These are phyloP conservation scores for Diarsia brunnea DNA, from an alignment of 2,888 invertebrate species.

Conservation along the genomic window DNA sequence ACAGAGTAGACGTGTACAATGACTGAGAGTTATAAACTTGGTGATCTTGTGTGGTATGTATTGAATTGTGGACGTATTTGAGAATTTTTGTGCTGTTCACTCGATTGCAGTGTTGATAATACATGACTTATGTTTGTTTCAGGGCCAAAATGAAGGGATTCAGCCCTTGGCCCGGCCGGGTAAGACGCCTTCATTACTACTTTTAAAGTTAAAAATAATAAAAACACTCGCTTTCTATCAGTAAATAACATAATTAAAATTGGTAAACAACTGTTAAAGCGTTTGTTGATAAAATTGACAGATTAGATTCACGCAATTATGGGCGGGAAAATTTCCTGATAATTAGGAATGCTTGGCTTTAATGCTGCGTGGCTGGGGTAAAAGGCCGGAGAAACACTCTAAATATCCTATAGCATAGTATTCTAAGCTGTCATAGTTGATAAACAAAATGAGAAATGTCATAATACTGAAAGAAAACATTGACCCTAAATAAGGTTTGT, in stretches of 20 bases:
- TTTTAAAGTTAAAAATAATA: constrained; percentile 55
- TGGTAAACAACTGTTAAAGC: constrained; percentile 52
- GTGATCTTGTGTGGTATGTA: constrained; percentile 90
- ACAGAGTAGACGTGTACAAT: constrained; percentile 78
- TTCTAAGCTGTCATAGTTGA: constrained; percentile 6
- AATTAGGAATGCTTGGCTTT: constrained; percentile 62
- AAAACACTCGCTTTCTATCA: constrained; percentile 30
- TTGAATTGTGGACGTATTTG: constrained; percentile 66
- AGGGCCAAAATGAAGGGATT: constrained; percentile 99
- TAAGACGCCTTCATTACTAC: constrained; percentile 91
- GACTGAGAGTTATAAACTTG: constrained; percentile 88
- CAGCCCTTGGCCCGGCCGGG: constrained; percentile 99
- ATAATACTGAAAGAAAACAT: constrained; percentile 51
- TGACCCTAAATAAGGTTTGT: constrained; percentile 72
- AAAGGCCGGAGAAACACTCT: constrained; percentile 20
- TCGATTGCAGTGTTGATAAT: constrained; percentile 58
- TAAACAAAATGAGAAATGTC: constrained; percentile 40
- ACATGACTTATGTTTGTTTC: constrained; percentile 82
- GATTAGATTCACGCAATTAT: constrained; percentile 60
- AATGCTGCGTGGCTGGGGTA: constrained; percentile 57
- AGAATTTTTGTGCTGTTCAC: constrained; percentile 81
- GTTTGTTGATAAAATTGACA: constrained; percentile 64
- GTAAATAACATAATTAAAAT: constrained; percentile 28
- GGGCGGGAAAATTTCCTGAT: constrained; percentile 79
- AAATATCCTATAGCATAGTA: background rate